phyloP scores from a whole-genome alignment of 2,797 vertebrate species.

The Menidia menidia region DNA sequence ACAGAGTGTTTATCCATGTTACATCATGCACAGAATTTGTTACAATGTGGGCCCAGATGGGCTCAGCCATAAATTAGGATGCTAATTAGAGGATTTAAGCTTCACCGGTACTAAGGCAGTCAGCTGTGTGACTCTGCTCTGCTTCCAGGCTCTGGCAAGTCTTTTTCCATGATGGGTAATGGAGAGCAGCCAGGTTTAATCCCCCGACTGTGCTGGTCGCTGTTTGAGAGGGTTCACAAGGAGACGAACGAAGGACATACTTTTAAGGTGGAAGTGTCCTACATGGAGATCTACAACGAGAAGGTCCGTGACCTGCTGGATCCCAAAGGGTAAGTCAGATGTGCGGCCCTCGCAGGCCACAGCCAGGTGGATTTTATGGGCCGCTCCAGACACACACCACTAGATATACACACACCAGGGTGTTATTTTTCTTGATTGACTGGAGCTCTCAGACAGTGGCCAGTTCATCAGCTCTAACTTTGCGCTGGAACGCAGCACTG shows the following conservation, averaged over 20 bases:
- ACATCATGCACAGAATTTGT: not conserved
- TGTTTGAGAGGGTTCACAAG: conserved; percentile 92
- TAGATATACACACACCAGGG: conserved; percentile 18
- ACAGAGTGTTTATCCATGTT: not conserved
- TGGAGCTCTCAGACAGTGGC: conserved; percentile 22
- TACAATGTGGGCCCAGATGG: not conserved
- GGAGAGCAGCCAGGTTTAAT: conserved; percentile 96
- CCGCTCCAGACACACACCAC: conserved; percentile 11
- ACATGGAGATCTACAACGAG: conserved; percentile 99
- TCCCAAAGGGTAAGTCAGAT: conserved; percentile 93
- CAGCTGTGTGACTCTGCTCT: not conserved
- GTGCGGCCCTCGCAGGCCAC: conserved; percentile 10
- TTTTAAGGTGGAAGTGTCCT: conserved; percentile 98
- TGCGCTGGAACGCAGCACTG: conserved; percentile 43
- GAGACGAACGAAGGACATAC: conserved; percentile 89
- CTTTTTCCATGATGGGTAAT: conserved; percentile 99
- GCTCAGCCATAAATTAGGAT: conserved; percentile 1
- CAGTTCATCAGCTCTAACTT: conserved; percentile 13
- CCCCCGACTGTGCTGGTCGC: conserved; percentile 94
- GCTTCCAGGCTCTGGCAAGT: conserved; percentile 94
- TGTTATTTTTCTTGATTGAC: conserved; percentile 19
- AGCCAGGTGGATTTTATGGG: not conserved
- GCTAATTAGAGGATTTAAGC: conserved; percentile 1
- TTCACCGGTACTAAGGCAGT: not conserved
- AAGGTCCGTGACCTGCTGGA: conserved; percentile 97